Evolutionary conservation across 2,888 invertebrate species (phyloP), one percentile per base, ranked within the genome.

Genomic region (Argyresthia goedartella): DNA sequence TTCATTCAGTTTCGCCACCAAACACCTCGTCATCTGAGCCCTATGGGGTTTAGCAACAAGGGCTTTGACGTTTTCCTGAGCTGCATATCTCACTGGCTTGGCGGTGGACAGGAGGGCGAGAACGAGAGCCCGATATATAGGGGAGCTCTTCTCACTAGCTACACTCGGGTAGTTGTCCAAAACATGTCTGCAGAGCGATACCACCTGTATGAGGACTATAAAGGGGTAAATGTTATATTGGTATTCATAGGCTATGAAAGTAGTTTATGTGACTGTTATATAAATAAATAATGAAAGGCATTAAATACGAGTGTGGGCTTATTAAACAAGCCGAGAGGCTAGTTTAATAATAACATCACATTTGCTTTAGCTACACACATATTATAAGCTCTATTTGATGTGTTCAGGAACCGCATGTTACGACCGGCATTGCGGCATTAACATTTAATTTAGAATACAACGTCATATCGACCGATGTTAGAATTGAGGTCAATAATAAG

Each of bases 111-210:
- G 89, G 25, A 93, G 78, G 52, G 92, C 91, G 57, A 89, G 88
- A 49, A 95, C 80, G 34, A 96, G 81, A 0, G 94, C 93, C 61
- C 90, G 89, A 66, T 92, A 91, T 49, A 95, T 75, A 0, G 93
- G 91, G 2, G 89, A 89, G 14, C 89, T 75, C 60, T 88, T 88
- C 14, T 92, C 92, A 59, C 89, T 90, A 58, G 94, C 76, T 70
- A 91, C 90, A 60, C 88, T 88, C 10, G 87, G 87, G 81, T 94
- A 93, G 59, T 92, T 90, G 55, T 90, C 87, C 49, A 95, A 78
- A 43, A 96, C 82, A 56, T 88, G 88, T 72, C 93, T 92, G 67
- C 93, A 92, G 61, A 96, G 87, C 62, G 91, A 84, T 79, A 93
- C 91, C 59, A 95, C 89, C 76, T 92, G 91, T 79, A 88, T 73